phyloP scores from a whole-genome alignment of 1,140 invertebrate species.

The Fragariocoptes setiger region DNA sequence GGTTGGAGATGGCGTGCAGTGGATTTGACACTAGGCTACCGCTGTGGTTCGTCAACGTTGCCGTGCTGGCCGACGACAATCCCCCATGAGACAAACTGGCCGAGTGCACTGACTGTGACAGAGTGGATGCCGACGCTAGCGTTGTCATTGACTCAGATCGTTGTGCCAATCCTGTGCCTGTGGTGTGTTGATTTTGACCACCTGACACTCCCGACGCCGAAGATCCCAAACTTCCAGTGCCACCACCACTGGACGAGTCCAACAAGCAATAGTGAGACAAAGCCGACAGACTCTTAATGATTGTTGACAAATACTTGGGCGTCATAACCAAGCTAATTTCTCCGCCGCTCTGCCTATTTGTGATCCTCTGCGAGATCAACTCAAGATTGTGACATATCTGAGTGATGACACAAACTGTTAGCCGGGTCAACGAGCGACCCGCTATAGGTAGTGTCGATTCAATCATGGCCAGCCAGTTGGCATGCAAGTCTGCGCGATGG shows the following conservation, averaged over 20 bases:
- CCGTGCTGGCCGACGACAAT: neutral
- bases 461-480: slow-evolving; percentile 44
- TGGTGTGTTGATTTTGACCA: no score
- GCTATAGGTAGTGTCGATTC: slow-evolving; percentile 40
- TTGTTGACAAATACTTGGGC: slow-evolving; percentile 42
- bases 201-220: neutral
- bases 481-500: slow-evolving; percentile 29
- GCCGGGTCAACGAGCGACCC: slow-evolving; percentile 33
- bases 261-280: slow-evolving; percentile 53
- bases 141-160: no score
- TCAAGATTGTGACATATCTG: slow-evolving; percentile 57
- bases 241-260: slow-evolving; percentile 19
- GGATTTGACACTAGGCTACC: no score
- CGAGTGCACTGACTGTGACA: no score
- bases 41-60: neutral
- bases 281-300: slow-evolving; percentile 46
- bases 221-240: neutral
- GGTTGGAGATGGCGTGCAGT: slow-evolving; percentile 28
- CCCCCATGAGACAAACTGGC: no score
- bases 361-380: slow-evolving; percentile 10
- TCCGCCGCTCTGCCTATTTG: neutral
- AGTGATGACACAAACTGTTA: slow-evolving; percentile 40
- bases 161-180: no score
- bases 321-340: slow-evolving; percentile 18
- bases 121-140: no score